Evolutionary conservation across 2,888 invertebrate species (phyloP), one percentile per base, ranked within the genome.

Genomic region (Callyntrura guangdongensis): DNA sequence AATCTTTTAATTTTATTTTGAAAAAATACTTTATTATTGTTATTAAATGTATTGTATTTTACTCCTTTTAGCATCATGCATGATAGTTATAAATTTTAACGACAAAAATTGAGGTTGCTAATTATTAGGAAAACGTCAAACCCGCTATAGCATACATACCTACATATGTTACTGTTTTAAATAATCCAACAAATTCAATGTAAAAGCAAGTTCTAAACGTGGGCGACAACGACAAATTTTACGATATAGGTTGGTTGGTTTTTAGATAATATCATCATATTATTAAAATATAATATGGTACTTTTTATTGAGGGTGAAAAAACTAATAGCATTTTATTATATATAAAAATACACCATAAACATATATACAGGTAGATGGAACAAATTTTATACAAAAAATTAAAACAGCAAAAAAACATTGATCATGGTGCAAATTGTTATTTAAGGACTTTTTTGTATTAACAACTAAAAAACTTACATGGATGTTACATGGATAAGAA

Each of bases 391-490:
- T 61, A 83, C 47, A 36, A 36, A n/a, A 36, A 36, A 74, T 47
- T 59, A 69, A 67, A 67, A 67, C 45, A 83, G 53, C 36, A 69
- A 49, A 27, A 77, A 84, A 64, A 82, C 81, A 61, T 83, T 83
- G 89, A 89, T 84, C 89, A 89, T 89, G 89, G 89, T 89, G 89
- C 89, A 89, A 89, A 89, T 77, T 84, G 84, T 89, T 89, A 89
- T 59, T 59, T 72, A 67, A 82, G 82, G 72, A 72, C 47, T 89
- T 83, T 86, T 89, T 82, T 67, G 83, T 89, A 89, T 83, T 59
- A 56, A 72, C 87, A 56, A 72, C 87, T 81, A 53, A 69, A 86
- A 22, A 14, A 56, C 5, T n/a, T 77, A 81, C 36, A 36, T 36
- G 56, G 22, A 25, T 47, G 45, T 25, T 47, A 36, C 17, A 17